Evolutionary conservation across 2,113 vertebrate genomes (phyloP).

Genomic region (Paradisaea rubra): DNA sequence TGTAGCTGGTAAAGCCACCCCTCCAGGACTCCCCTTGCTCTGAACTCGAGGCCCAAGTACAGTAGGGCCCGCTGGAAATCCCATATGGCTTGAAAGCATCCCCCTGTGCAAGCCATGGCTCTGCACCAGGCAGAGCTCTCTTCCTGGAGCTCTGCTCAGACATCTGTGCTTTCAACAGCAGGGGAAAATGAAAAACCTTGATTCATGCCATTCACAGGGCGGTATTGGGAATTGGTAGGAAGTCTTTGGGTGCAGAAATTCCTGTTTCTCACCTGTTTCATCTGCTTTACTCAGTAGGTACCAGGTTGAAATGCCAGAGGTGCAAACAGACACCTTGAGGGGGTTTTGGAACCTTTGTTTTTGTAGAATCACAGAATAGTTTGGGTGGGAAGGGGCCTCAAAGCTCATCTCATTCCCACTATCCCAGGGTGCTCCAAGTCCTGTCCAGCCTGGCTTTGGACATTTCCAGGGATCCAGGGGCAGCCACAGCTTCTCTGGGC

Average conservation of each 20-base stretch:
- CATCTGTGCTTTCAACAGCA: background rate
- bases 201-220: rapidly evolving
- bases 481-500: background rate
- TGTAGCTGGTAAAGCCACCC: background rate
- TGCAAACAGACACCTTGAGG: background rate
- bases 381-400: background rate
- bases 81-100: background rate
- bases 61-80: background rate
- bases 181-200: background rate
- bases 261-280: background rate
- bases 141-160: background rate
- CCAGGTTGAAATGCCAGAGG: background rate
- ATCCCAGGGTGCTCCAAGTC: rapidly evolving
- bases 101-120: background rate
- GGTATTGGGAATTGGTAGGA: background rate
- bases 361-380: background rate
- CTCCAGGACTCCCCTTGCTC: background rate
- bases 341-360: background rate
- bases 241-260: background rate
- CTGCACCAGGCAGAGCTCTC: background rate
- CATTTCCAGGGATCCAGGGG: background rate
- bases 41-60: background rate
- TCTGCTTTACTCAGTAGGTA: background rate
- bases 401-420: background rate
- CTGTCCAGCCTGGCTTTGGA: rapidly evolving